Percentiles rank a stretch among this genome's conserved stretches.
Conservation (phyloP, 2,797 vertebrate genomes). For the Megalops cyprinoides region DNA sequence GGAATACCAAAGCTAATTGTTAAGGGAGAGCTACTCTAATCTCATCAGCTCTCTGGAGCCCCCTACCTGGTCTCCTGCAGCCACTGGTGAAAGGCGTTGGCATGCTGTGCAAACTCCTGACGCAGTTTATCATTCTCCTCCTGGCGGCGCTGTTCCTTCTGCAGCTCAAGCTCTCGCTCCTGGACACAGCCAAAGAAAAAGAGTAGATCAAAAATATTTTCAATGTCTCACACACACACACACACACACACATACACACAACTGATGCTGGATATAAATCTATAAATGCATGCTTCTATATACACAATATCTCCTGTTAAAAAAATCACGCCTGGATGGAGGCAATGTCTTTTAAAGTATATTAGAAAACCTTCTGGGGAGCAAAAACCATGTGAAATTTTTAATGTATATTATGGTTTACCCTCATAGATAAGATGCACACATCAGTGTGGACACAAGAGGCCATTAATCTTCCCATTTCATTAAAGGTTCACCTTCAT, state of each 20-base stretch:
- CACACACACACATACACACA: not conserved
- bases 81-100: slow-evolving; percentile 98
- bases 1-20: not conserved
- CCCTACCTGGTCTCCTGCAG: slow-evolving; percentile 93
- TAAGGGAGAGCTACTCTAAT: not conserved
- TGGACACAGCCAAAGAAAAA: slow-evolving; percentile 48
- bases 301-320: no score
- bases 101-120: slow-evolving; percentile 97
- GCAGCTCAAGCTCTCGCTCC: slow-evolving; percentile 95
- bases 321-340: no score
- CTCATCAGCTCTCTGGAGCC: not conserved
- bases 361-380: no score
- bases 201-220: not conserved
- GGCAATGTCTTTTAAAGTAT: no score
- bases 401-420: no score
- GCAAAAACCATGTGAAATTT: no score
- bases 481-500: no score
- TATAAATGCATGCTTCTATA: not conserved
- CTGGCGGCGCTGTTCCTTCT: slow-evolving; percentile 97
- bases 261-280: no score
- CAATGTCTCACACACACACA: not conserved
- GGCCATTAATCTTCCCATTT: no score
- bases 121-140: slow-evolving; percentile 97
- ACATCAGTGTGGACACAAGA: no score
- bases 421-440: no score